These are phyloP conservation scores for Ambastaia sidthimunki DNA, from an alignment of 2,797 vertebrate species.

Conservation along the genomic window DNA sequence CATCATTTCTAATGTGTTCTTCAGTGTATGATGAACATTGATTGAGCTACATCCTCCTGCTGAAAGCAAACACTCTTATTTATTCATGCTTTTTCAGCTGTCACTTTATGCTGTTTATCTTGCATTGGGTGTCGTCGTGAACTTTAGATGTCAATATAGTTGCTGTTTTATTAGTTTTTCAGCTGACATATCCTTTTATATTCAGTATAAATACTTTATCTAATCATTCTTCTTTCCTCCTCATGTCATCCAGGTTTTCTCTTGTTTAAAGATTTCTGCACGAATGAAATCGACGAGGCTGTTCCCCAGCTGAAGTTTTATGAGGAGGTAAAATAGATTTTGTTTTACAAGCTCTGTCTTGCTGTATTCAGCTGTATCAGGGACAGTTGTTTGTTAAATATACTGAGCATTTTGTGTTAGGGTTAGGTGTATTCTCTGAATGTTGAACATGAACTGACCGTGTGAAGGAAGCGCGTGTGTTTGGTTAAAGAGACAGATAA, in stretches of 20 bases:
- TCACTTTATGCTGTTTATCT: constrained; percentile 33
- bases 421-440: not conserved
- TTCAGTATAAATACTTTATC: not conserved
- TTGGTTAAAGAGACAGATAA: constrained; percentile 15
- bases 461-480: constrained; percentile 13
- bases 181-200: not conserved
- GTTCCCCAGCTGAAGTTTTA: constrained; percentile 98
- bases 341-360: not conserved
- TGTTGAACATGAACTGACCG: not conserved
- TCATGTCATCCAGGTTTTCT: constrained; percentile 84
- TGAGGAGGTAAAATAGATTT: constrained; percentile 83
- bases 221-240: constrained; percentile 11
- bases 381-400: not conserved
- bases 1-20: not conserved
- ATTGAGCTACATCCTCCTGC: constrained; percentile 8
- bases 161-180: not conserved
- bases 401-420: not conserved
- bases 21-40: not conserved
- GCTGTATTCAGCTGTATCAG: not conserved
- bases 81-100: constrained; percentile 22
- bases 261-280: constrained; percentile 95
- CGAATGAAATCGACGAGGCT: constrained; percentile 93
- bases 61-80: constrained; percentile 13
- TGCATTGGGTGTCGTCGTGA: not conserved
- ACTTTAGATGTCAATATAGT: not conserved